These are phyloP conservation scores for Mus caroli DNA, from an alignment of 2,797 vertebrate species.

Conservation along the genomic window DNA sequence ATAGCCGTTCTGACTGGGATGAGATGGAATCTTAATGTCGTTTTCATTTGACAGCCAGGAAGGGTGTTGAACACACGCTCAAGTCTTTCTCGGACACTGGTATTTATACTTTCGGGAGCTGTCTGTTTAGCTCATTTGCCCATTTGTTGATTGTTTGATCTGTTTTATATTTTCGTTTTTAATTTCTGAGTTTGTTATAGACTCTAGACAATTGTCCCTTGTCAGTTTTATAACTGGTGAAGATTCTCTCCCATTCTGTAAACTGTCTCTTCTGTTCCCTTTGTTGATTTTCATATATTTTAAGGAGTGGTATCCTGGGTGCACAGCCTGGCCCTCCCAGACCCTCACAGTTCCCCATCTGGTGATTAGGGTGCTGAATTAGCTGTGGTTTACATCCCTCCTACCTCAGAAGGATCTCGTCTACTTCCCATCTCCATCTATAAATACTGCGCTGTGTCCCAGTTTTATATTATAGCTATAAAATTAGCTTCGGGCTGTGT, in stretches of 20 bases:
- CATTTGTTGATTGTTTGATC: not conserved
- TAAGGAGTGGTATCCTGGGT: not conserved
- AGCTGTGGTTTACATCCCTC: constrained; percentile 48
- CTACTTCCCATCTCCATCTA: constrained; percentile 45
- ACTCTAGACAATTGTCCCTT: not conserved
- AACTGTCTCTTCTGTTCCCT: not conserved
- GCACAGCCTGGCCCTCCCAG: not conserved
- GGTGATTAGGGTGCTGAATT: constrained; percentile 34
- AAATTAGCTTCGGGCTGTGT: constrained; percentile 43
- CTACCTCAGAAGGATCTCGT: constrained; percentile 1
- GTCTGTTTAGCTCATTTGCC: not conserved
- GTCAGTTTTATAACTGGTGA: not conserved
- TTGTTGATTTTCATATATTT: not conserved
- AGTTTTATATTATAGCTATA: constrained; percentile 48
- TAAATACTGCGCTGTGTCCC: constrained; percentile 43
- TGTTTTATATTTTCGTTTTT: not conserved
- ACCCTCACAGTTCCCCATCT: not conserved
- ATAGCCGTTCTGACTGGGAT: not conserved
- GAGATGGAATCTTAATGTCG: not conserved
- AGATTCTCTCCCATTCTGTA: not conserved
- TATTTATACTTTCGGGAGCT: not conserved
- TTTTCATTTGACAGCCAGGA: not conserved
- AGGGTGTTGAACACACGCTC: not conserved
- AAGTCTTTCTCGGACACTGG: not conserved
- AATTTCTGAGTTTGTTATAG: not conserved